Evolutionary conservation across 2,888 invertebrate species (phyloP), one percentile per base, ranked within the genome.

Genomic region (Acheta domesticus): DNA sequence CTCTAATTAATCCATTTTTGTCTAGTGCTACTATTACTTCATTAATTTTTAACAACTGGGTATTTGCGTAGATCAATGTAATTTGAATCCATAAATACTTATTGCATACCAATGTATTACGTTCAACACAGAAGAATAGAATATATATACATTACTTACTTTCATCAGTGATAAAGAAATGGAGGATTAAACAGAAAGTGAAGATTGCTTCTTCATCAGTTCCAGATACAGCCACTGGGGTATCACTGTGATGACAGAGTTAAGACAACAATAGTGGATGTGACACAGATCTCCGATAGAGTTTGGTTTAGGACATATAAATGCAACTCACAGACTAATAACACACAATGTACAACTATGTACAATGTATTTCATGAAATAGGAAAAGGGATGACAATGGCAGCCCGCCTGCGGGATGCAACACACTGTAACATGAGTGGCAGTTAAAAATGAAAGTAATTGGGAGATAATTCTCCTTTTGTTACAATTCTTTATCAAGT

Each of bases 51-150:
- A 62, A 62, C 62, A 62, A 62, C 62, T 19, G 62, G 62, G 62
- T 62, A 62, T 62, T 62, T 62, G 62, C 62, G 5, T 62, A 62
- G 62, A 62, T 62, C 62, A 62, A 62, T 62, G n/a, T 62, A n/a
- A n/a, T 62, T 62, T n/a, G 62, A 62, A 62, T 62, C 62, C 62
- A 62, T 62, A 62, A 62, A 62, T 62, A 62, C n/a, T 62, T 62
- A 62, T 62, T 62, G 62, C 62, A 62, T 62, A 62, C 62, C 62
- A 62, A 62, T 62, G 62, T 62, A 62, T 62, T 62, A 62, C 62
- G 62, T 62, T 62, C 62, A 62, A 62, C 62, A 62, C 62, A 62
- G 14, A 62, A 62, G 62, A 62, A 62, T 62, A 62, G 62, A 62
- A 62, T 62, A 62, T 62, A 62, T 62, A 62, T 62, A 62, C n/a